Evolutionary conservation across 1,140 invertebrate genomes (phyloP).

Genomic region (Gryllus bimaculatus): DNA sequence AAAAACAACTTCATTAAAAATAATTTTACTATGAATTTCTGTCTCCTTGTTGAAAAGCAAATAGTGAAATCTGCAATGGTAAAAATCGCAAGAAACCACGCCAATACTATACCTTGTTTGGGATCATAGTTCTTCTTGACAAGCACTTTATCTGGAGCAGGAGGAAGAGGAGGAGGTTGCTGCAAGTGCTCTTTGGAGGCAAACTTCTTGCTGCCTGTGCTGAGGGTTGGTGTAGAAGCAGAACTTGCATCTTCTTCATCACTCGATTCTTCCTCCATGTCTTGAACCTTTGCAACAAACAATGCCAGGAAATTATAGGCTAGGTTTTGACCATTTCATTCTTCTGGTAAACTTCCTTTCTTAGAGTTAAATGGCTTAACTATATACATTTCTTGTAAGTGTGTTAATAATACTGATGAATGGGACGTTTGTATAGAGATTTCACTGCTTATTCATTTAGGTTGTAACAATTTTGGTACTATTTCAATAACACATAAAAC

Average conservation of each 20-base stretch:
- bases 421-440: no score
- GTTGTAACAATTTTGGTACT: no score
- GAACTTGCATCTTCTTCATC: constrained; percentile 55
- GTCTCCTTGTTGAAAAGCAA: no score
- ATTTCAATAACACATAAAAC: no score
- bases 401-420: no score
- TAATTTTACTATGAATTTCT: background rate
- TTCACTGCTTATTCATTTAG: no score
- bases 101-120: constrained; percentile 50
- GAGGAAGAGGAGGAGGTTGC: constrained; percentile 66
- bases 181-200: constrained; percentile 32
- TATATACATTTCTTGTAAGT: no score
- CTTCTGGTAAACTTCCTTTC: no score
- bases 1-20: background rate
- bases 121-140: constrained; percentile 97
- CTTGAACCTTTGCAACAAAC: constrained; percentile 42
- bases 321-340: no score
- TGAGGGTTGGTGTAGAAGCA: constrained; percentile 22
- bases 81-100: no score
- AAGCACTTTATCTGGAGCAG: constrained; percentile 87
- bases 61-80: no score
- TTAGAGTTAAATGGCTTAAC: no score
- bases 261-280: constrained; percentile 82
- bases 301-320: background rate
- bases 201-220: constrained; percentile 30